Evolutionary conservation across 2,888 invertebrate genomes (phyloP), one percentile per base, ranked within the genome.

Genomic region (Pseudeuparius sepicola): DNA sequence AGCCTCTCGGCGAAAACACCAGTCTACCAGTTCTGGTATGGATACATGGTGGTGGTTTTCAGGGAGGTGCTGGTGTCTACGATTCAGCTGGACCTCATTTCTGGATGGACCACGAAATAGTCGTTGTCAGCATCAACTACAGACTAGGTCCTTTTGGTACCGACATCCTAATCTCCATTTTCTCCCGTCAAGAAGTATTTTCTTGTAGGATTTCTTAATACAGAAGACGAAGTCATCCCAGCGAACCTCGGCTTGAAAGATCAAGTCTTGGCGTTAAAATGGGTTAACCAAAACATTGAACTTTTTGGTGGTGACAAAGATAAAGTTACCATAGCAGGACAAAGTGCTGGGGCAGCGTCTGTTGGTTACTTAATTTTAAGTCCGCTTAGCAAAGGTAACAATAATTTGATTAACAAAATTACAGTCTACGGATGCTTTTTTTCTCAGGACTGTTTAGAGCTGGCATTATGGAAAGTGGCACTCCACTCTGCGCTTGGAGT

Each of bases 21-120:
- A 28, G 33, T 23, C 28, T 46, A 27, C 50, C 54, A 15, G 54
- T 56, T 3, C 45, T 56, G 44, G 46, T 56, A n/a, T 55, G 46
- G 42, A 47, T 55, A 13, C 49, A 53, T 26, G 56, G 54, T 3
- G 56, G 55, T 5, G 52, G 48, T 10, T 54, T 49, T 28, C 45
- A 36, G 13, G 39, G 40, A 17, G 49, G 49, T 6, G 45, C 46
- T 15, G 43, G 41, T 6, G 47, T 42, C 25, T 39, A 42, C 16
- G 38, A 46, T 20, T 41, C 42, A 15, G 48, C 46, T 30, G 48
- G 50, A 10, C 52, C 52, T 4, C 44, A 51, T 36, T 51, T 42
- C 40, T 41, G 50, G 7, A 45, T 52, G 14, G 44, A 47, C 14
- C 38, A 48, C n/a, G 47, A 46, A 12, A 38, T 52, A 16, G 36